A percentile compares a stretch with the other conserved stretches of the same genome.
These are phyloP conservation scores for Eulemur coronatus DNA, from an alignment of 2,797 vertebrate genomes.

Conservation along the genomic window DNA sequence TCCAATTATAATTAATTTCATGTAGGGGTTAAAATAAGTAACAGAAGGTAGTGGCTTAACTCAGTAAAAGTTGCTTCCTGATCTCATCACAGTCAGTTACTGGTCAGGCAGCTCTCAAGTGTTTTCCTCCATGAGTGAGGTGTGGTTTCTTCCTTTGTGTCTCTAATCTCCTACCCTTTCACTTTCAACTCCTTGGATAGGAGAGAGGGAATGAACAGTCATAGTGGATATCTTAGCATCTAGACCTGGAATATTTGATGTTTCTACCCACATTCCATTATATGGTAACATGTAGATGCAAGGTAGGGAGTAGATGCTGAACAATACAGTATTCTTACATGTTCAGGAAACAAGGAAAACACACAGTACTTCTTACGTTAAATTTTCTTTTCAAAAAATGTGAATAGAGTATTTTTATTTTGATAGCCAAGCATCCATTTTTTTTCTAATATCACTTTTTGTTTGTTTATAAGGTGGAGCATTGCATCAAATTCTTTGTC, in stretches of 20 bases:
- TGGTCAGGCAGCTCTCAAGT: fast-evolving
- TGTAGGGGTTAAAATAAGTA: neutral
- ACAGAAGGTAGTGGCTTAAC: neutral
- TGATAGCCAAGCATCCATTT: neutral
- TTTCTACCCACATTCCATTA: neutral
- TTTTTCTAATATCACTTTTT: neutral
- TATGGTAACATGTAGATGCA: neutral
- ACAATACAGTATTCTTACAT: neutral
- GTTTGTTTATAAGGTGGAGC: neutral
- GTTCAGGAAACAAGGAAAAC: neutral
- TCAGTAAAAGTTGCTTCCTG: neutral
- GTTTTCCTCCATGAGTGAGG: neutral
- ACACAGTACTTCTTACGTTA: neutral
- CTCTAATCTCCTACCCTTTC: neutral
- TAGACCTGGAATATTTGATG: neutral
- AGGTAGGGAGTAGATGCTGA: neutral
- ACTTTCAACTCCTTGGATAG: neutral
- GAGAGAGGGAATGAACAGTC: neutral
- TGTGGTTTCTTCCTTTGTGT: neutral
- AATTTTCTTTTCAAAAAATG: neutral
- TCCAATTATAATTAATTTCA: neutral
- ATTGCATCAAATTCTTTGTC: neutral
- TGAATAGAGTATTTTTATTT: neutral
- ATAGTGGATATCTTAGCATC: neutral
- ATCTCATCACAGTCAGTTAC: too few species aligned